phyloP scores from a whole-genome alignment of 2,888 invertebrate species.

The Cistogaster globosa region DNA sequence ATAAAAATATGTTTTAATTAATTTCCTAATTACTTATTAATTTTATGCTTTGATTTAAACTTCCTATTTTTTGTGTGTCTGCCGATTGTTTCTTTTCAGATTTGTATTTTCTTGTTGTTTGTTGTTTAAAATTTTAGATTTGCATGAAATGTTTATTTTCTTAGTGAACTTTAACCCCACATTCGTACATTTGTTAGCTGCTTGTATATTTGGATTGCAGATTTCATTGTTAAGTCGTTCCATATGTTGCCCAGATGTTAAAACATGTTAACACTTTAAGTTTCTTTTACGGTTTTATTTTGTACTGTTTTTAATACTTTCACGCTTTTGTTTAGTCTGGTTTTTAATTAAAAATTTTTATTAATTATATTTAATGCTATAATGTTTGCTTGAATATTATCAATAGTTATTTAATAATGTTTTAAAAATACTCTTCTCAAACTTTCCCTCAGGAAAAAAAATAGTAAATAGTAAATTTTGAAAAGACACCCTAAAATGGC shows the following conservation, averaged over 20 bases:
- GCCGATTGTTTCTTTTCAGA: not conserved
- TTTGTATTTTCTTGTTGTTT: not conserved
- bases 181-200: conserved; percentile 12
- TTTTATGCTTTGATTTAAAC: conserved; percentile 30
- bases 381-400: not conserved
- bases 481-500: not conserved
- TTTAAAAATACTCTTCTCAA: not conserved
- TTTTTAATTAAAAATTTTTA: not conserved
- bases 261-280: not conserved
- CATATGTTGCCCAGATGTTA: conserved; percentile 25
- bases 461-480: not conserved
- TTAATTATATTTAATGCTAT: not conserved
- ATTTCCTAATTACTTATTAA: conserved; percentile 50
- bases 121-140: conserved; percentile 4
- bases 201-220: not conserved
- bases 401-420: too few species aligned
- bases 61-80: conserved; percentile 38
- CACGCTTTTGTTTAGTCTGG: conserved; percentile 10
- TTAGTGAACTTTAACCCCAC: conserved; percentile 59
- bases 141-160: conserved; percentile 55
- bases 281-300: not conserved
- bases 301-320: not conserved
- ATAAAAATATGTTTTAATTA: conserved; percentile 29
- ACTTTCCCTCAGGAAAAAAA: not conserved
- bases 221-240: conserved; percentile 14